Evolutionary conservation across 2,888 invertebrate genomes (phyloP), one percentile per base, ranked within the genome.

Genomic region (Synergus itoensis): DNA sequence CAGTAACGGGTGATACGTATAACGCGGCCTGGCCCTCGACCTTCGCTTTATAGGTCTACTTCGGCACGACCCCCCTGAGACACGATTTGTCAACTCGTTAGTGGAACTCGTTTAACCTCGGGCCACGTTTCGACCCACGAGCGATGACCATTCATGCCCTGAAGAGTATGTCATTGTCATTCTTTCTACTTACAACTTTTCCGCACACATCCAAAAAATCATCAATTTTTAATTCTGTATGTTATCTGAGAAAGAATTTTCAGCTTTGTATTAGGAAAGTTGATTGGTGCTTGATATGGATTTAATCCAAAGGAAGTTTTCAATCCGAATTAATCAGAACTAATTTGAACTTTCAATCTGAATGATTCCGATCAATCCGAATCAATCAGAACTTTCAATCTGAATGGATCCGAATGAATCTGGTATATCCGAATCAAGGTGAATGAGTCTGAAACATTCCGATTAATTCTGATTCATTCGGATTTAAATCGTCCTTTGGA

Each of bases 71-170:
- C 90, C 92, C 90, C 91, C 86, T 85, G 92, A 90, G 92, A 91
- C 90, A 86, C 91, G 91, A 92, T 92, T 92, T 92, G 92, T 92
- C 92, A 92, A 92, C 92, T 91, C 91, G 92, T 91, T 92, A 92
- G 91, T 90, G 89, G 86, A 91, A 91, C 90, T 91, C 91, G 89
- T 91, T 92, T 91, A 88, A 90, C 89, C 89, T 87, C 86, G 82
- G 83, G 86, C 87, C 85, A 86, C 84, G 85, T 87, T 86, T 84
- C 83, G 79, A 80, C 81, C 83, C 79, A 84, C 45, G 79, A 77
- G 36, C 76, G 69, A 53, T 79, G 77, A 79, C 78, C 77, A 67
- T 81, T 64, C 21, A 28, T 28, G 43, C 76, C 60, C 28, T 73
- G 8, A 1, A 4, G 41, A 63, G 21, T 77, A 18, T 36, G 14